Conservation (phyloP, 2,888 invertebrate species). For the Tolmerus cingulatus region DNA sequence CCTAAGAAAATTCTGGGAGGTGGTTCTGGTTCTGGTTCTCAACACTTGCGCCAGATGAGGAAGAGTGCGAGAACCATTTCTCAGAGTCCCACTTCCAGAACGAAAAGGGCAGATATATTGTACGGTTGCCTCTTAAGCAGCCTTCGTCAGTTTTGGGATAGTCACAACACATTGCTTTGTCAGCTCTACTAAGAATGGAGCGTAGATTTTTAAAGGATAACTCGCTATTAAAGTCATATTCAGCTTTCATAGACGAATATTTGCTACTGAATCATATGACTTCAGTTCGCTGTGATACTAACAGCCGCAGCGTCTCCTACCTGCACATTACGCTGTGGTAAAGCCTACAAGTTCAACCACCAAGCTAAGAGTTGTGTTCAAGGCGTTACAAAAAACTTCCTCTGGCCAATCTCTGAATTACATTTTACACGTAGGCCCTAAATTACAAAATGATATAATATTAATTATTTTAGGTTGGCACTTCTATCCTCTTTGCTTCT, state of each 20-base stretch:
- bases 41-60: background rate
- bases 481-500: background rate
- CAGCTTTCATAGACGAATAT: background rate
- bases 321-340: slow-evolving; percentile 31
- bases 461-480: background rate
- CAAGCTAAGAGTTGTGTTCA: slow-evolving; percentile 32
- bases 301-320: background rate
- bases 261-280: background rate
- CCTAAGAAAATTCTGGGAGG: background rate
- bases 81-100: background rate
- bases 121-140: background rate
- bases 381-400: background rate
- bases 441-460: background rate
- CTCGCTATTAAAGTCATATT: background rate
- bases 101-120: background rate
- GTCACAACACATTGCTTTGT: background rate
- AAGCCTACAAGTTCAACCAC: slow-evolving; percentile 23
- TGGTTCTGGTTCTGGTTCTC: too few species aligned
- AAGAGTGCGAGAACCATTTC: background rate
- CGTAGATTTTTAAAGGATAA: background rate
- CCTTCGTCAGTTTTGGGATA: background rate
- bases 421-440: background rate
- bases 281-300: background rate
- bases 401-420: slow-evolving; percentile 24
- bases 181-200: background rate